Evolutionary conservation across 92 coral and sea anemone species (phyloP).

Genomic region (Virgularia gustaviana): DNA sequence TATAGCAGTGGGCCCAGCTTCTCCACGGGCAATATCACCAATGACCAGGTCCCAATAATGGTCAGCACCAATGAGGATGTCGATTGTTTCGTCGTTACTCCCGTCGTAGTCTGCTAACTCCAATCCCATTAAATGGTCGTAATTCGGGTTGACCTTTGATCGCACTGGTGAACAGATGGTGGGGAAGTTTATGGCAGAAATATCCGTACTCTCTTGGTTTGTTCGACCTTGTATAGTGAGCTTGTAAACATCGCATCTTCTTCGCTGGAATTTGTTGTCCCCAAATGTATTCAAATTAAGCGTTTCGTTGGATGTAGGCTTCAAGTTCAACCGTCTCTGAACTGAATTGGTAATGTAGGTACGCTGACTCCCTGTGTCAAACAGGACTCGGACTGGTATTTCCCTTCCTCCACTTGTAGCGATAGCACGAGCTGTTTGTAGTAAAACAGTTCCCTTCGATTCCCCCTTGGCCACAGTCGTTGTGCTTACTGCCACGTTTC

Average conservation of each 20-base stretch:
- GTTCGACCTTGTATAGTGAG: neutral
- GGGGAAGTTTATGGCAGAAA: slow-evolving; percentile 8
- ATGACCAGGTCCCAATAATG: slow-evolving; percentile 20
- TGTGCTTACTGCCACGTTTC: slow-evolving; percentile 4
- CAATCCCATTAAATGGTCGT: slow-evolving; percentile 50
- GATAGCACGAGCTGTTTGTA: slow-evolving; percentile 48
- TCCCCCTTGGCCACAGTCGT: neutral
- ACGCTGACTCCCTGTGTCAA: slow-evolving; percentile 29
- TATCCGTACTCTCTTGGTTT: neutral
- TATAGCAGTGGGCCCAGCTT: slow-evolving; percentile 2
- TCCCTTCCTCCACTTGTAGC: slow-evolving; percentile 10
- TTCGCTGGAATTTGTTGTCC: slow-evolving; percentile 8
- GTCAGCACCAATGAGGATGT: slow-evolving; percentile 19
- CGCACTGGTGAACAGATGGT: slow-evolving; percentile 5
- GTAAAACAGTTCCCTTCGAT: slow-evolving; percentile 40
- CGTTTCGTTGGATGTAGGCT: neutral
- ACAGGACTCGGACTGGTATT: slow-evolving; percentile 9
- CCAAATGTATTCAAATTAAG: slow-evolving; percentile 22
- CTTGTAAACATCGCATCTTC: slow-evolving; percentile 15
- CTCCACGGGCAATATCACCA: slow-evolving; percentile 1
- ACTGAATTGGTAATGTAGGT: slow-evolving; percentile 3
- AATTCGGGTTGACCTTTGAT: slow-evolving; percentile 21
- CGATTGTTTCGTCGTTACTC: neutral
- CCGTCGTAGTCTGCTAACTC: slow-evolving; percentile 50
- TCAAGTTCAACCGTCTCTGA: neutral